phyloP scores from a whole-genome alignment of 2,797 vertebrate genomes.

The Gorsachius magnificus region DNA sequence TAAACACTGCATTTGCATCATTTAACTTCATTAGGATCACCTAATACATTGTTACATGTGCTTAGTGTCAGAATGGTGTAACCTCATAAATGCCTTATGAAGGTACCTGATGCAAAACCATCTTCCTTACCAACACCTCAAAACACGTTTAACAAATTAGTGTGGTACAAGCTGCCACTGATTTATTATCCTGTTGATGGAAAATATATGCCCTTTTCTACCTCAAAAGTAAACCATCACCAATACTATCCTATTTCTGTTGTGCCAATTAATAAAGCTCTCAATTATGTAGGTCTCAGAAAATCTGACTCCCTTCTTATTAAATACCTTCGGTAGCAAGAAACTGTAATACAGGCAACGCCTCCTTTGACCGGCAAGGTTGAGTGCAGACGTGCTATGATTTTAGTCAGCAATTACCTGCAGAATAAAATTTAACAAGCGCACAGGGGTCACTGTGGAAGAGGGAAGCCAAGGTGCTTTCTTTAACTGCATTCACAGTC shows the following conservation, averaged over 20 bases:
- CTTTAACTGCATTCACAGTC: neutral
- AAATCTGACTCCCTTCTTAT: conserved; percentile 10
- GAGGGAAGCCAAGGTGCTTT: neutral
- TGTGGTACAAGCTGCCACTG: neutral
- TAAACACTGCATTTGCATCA: neutral
- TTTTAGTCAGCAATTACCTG: conserved; percentile 37
- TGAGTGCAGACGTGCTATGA: neutral
- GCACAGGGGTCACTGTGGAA: neutral
- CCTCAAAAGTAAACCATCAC: neutral
- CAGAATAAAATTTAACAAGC: conserved; percentile 23
- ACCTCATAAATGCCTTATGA: neutral
- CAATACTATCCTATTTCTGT: neutral
- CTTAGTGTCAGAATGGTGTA: neutral
- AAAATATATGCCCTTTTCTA: neutral
- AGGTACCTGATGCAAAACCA: neutral
- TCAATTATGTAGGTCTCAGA: neutral
- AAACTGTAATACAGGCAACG: neutral
- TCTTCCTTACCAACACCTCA: neutral
- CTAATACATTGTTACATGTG: neutral
- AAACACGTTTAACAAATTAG: neutral
- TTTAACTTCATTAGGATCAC: neutral
- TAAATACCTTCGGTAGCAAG: conserved; percentile 2
- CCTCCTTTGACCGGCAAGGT: conserved; percentile 11
- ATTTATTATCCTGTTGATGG: neutral
- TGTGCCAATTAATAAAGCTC: neutral